Evolutionary conservation across 1,140 invertebrate genomes (phyloP).

Genomic region (Drosophila nigromelanica): DNA sequence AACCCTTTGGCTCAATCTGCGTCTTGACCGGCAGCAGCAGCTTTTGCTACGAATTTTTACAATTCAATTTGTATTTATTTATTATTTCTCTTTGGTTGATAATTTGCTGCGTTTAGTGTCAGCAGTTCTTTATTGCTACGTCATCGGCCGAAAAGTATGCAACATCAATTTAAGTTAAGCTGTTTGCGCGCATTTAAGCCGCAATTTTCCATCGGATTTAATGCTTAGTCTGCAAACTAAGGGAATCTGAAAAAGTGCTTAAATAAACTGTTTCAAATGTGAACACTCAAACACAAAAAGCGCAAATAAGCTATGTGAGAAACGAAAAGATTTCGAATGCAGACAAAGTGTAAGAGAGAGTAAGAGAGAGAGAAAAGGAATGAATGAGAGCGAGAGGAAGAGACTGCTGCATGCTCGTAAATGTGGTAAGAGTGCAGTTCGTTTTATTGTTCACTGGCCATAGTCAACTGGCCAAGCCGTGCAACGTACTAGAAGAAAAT

Average conservation of each 20-base stretch:
- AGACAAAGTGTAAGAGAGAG: background rate
- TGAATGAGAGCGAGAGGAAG: too few relatives aligned
- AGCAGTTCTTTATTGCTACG: background rate
- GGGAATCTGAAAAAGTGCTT: constrained; percentile 19
- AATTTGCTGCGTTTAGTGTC: constrained; percentile 4
- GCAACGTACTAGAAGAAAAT: constrained; percentile 1
- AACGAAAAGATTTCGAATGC: background rate
- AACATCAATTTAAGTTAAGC: constrained; percentile 14
- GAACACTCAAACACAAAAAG: constrained; percentile 15
- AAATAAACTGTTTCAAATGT: constrained; percentile 34
- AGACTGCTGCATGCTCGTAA: background rate
- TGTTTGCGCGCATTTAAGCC: constrained; percentile 31
- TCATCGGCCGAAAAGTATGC: constrained; percentile 20
- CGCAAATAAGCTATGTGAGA: background rate
- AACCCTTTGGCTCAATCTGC: constrained; percentile 36
- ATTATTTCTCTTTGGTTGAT: constrained; percentile 8
- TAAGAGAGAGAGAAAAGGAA: background rate
- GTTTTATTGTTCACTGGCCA: constrained; percentile 18
- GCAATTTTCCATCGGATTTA: constrained; percentile 39
- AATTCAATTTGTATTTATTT: constrained; percentile 45
- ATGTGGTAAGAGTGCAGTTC: constrained; percentile 15
- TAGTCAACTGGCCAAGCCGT: constrained; percentile 1
- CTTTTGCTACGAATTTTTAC: constrained; percentile 24
- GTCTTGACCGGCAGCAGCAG: constrained; percentile 43
- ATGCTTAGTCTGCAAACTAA: constrained; percentile 24